Evolutionary conservation across 2,888 invertebrate species (phyloP), one percentile per base, ranked within the genome.

Genomic region (Podabrus alpinus): DNA sequence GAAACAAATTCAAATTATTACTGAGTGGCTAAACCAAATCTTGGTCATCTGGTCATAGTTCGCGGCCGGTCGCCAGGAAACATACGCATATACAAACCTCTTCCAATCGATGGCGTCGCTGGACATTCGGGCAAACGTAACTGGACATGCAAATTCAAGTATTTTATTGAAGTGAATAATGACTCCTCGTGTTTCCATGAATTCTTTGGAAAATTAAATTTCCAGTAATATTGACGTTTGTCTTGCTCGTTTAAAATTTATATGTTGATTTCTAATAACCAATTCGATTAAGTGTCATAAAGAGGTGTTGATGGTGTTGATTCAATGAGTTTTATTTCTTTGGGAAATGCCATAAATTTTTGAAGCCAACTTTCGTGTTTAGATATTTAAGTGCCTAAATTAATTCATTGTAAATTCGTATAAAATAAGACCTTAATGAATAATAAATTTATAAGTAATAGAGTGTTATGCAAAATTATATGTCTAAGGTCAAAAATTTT

Each of bases 31-130:
- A 76, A 76, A 70, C 29, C 17, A 73, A 76, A 76, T 76, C 73
- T 76, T 76, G 76, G 85, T 85, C 84, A 84, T 83, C 84, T 84
- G 83, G 83, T 83, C 84, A 82, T 77, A 78, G 79, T 77, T 64
- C 75, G 78, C 80, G 79, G 80, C 80, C 78, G 83, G 84, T 85
- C 84, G 84, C 84, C 81, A 83, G 81, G 84, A 84, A 82, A 84
- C 83, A 83, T 79, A 82, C 82, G 82, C 80, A 83, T 81, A 84
- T 76, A 80, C 82, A 84, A 76, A 83, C 80, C 73, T 64, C 68
- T 59, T 71, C 29, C 19, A 82, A 84, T 83, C 82, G 83, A 83
- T 82, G 79, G 73, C 19, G 62, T 17, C 13, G 62, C 62, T 64
- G 62, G 62, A 64, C 62, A 64, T 64, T 64, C 7, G 19, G 62